Evolutionary conservation across 2,113 vertebrate species (phyloP).

Genomic region (Hippocampus guttulatus): DNA sequence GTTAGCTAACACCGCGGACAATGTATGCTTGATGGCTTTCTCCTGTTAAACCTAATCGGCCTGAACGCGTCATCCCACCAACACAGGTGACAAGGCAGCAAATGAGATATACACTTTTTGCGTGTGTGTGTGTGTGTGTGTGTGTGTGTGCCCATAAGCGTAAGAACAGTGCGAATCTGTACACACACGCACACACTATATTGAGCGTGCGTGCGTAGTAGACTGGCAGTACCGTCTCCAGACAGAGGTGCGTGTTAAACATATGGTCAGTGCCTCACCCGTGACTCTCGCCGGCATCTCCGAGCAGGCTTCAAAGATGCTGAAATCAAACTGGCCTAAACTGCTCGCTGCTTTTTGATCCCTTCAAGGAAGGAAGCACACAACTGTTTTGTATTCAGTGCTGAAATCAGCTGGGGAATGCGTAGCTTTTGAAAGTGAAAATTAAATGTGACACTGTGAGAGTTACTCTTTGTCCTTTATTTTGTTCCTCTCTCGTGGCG

Average conservation of each 20-base stretch:
- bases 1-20: slow-evolving; percentile 59
- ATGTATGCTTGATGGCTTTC: slow-evolving; percentile 56
- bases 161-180: background rate
- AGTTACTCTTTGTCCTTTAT: slow-evolving; percentile 69
- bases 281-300: slow-evolving; percentile 22
- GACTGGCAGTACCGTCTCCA: slow-evolving; percentile 3
- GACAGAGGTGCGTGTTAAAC: slow-evolving; percentile 32
- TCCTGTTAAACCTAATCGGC: slow-evolving; percentile 67
- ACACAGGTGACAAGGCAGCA: slow-evolving; percentile 49
- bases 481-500: slow-evolving; percentile 30
- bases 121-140: background rate
- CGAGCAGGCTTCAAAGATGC: background rate
- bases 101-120: slow-evolving; percentile 18
- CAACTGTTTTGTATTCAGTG: slow-evolving; percentile 65
- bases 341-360: slow-evolving; percentile 22
- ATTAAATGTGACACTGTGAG: slow-evolving; percentile 68
- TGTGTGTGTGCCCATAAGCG: background rate
- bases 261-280: slow-evolving; percentile 47
- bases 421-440: slow-evolving; percentile 63
- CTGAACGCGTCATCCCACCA: slow-evolving; percentile 54
- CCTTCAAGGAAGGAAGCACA: slow-evolving; percentile 23
- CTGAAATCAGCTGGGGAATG: slow-evolving; percentile 58
- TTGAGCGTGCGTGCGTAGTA: slow-evolving; percentile 7
- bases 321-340: background rate
- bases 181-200: slow-evolving; percentile 1